phyloP scores from a whole-genome alignment of 2,888 invertebrate species.

The Laspeyria flexula region DNA sequence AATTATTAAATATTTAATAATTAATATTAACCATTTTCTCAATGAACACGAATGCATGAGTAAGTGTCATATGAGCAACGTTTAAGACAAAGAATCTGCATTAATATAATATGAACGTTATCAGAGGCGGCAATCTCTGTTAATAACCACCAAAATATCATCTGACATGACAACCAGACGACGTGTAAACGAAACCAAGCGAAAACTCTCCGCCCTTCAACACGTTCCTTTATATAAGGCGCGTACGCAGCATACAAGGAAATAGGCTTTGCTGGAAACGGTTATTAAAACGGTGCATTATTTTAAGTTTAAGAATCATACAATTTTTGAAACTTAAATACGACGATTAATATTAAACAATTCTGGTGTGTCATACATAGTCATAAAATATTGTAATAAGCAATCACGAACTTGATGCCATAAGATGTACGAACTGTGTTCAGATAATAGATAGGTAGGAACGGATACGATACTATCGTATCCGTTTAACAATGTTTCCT shows the following conservation, averaged over 20 bases:
- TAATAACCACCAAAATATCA: constrained; percentile 69
- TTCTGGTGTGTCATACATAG: too few relatives aligned
- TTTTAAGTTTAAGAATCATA: too few relatives aligned
- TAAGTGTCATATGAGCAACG: constrained; percentile 16
- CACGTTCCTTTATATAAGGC: constrained; percentile 43
- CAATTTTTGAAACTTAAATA: too few relatives aligned
- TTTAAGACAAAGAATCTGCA: constrained; percentile 25
- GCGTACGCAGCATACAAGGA: constrained; percentile 34
- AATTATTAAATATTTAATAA: too few relatives aligned
- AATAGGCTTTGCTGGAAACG: constrained; percentile 29
- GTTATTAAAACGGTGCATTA: not conserved
- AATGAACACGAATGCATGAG: constrained; percentile 16
- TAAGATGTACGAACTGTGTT: too few relatives aligned
- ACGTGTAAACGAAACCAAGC: constrained; percentile 61
- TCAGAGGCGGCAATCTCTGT: constrained; percentile 48
- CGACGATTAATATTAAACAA: too few relatives aligned
- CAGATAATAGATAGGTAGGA: too few relatives aligned
- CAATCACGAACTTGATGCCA: too few relatives aligned
- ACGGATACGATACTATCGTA: constrained; percentile 20
- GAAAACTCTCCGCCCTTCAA: constrained; percentile 59
- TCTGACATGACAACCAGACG: constrained; percentile 60
- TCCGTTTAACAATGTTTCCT: constrained; percentile 58
- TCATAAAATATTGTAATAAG: too few relatives aligned
- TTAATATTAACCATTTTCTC: constrained; percentile 11
- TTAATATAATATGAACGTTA: constrained; percentile 38